Conservation (phyloP, 2,113 vertebrate genomes). For the Cacatua alba region DNA sequence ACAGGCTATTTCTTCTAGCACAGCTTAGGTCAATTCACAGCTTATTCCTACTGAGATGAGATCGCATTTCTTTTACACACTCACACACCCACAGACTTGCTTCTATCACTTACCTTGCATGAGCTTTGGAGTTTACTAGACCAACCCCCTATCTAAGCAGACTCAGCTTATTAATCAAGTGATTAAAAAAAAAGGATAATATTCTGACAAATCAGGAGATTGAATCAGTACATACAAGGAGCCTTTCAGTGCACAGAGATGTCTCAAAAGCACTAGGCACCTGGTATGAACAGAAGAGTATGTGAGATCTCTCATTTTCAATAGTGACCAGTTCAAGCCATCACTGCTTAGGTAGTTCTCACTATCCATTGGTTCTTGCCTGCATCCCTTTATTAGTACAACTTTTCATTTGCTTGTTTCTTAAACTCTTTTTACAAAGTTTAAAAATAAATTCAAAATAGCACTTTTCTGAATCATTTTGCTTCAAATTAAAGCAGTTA, state of each 20-base stretch:
- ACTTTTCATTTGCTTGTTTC: not conserved
- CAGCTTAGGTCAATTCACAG: not conserved
- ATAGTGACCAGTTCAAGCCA: not conserved
- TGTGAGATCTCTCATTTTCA: not conserved
- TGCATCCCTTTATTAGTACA: not conserved
- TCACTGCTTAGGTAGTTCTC: not conserved
- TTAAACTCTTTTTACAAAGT: not conserved
- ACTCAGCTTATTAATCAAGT: not conserved
- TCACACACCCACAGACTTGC: not conserved
- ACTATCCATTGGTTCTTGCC: not conserved
- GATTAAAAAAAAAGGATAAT: not conserved
- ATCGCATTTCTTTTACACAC: not conserved
- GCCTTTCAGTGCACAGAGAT: not conserved
- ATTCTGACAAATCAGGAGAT: not conserved
- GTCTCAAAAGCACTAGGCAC: not conserved
- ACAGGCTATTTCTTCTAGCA: not conserved
- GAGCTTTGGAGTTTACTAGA: not conserved
- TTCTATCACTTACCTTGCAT: not conserved
- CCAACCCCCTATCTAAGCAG: not conserved
- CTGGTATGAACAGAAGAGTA: not conserved
- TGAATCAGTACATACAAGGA: not conserved
- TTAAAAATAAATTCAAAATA: not conserved
- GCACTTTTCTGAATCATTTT: not conserved
- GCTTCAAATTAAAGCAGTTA: not conserved
- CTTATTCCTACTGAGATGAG: not conserved